phyloP scores from a whole-genome alignment of 2,113 vertebrate species.

The Illadopsis cleaveri region DNA sequence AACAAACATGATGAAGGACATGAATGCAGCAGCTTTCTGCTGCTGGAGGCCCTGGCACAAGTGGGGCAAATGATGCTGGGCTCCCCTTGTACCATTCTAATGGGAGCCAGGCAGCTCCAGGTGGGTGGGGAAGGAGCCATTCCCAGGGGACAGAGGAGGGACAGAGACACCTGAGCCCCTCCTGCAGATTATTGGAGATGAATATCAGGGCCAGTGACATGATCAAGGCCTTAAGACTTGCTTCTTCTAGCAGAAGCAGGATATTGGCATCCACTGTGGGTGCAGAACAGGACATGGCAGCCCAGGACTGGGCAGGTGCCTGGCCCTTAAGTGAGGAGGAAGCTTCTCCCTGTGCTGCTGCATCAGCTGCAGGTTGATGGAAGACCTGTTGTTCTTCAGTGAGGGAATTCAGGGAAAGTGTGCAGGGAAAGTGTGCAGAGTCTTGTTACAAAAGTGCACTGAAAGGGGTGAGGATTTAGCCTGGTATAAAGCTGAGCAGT shows the following conservation, averaged over 20 bases:
- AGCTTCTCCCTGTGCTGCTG: background rate
- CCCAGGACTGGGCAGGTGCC: accelerated
- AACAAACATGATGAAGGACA: background rate
- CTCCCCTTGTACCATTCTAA: background rate
- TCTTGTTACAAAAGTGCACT: background rate
- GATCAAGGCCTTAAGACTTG: accelerated
- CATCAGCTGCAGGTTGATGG: background rate
- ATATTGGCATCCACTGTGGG: accelerated
- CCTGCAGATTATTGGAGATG: accelerated
- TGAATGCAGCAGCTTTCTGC: background rate
- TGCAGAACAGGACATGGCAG: background rate
- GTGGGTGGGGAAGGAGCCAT: background rate
- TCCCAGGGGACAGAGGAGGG: accelerated
- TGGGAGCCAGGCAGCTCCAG: accelerated
- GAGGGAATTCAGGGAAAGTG: background rate
- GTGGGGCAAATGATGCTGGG: background rate
- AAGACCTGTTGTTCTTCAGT: accelerated
- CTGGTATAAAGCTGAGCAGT: background rate
- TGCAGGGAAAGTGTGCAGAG: background rate
- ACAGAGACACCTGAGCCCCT: background rate
- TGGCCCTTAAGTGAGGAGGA: accelerated
- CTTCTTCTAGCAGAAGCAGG: background rate
- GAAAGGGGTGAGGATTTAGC: background rate
- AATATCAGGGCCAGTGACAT: accelerated
- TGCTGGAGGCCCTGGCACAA: background rate